phyloP scores from a whole-genome alignment of 1,140 invertebrate genomes.

The Pygmarrhopalites habei region DNA sequence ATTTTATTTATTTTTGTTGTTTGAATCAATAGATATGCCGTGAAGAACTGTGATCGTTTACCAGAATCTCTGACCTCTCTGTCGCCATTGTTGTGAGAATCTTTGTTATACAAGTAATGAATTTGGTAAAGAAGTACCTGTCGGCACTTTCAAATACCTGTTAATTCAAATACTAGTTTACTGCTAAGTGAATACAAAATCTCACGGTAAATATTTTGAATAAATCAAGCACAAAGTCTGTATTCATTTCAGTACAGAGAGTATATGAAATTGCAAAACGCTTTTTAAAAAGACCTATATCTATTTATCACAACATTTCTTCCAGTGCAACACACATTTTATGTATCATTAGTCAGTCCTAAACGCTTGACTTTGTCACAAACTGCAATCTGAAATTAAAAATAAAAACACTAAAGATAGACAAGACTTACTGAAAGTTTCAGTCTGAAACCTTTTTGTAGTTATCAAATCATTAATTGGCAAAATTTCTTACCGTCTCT shows the following conservation, averaged over 20 bases:
- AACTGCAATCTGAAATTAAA: slow-evolving; percentile 10
- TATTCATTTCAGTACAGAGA: no score
- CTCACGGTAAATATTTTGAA: no score
- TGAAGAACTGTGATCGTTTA: slow-evolving; percentile 6
- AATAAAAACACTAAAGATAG: not conserved
- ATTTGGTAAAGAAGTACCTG: not conserved
- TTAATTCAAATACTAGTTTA: slow-evolving; percentile 2
- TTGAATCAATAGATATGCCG: slow-evolving; percentile 15
- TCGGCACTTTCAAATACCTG: slow-evolving; percentile 10
- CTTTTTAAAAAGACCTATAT: no score
- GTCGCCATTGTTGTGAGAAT: slow-evolving; percentile 7
- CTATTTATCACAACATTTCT: slow-evolving; percentile 11
- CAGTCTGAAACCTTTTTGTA: no score
- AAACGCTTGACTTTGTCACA: slow-evolving; percentile 9
- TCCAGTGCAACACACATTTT: not conserved
- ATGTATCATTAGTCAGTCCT: slow-evolving; percentile 2
- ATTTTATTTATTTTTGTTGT: not conserved
- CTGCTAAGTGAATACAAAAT: not conserved
- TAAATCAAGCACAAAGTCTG: no score
- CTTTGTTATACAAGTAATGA: slow-evolving; percentile 19
- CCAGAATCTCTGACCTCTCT: slow-evolving; percentile 17
- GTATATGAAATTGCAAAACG: no score
- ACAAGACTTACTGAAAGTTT: no score
- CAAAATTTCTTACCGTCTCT: slow-evolving; percentile 15
- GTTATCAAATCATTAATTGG: no score